Evolutionary conservation across 2,113 vertebrate genomes (phyloP), one percentile per base, ranked within the genome.

Genomic region (Columba livia): DNA sequence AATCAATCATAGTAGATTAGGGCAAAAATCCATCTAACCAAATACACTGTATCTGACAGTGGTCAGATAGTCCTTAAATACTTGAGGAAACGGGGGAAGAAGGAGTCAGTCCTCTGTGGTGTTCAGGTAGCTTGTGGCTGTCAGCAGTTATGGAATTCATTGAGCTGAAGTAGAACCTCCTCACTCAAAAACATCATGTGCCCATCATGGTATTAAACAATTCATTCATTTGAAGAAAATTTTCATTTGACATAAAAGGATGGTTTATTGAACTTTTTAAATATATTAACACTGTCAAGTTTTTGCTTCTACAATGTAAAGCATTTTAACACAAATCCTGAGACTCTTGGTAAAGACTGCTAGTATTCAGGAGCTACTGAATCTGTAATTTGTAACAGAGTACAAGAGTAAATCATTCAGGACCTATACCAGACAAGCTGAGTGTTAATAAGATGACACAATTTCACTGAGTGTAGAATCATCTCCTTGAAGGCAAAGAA

Each of bases 401-500:
- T 72, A 42, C 58, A 73, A 50, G 50, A 93, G 48, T 74, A 93
- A 93, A 90, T 90, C 65, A 81, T 93, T 80, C 79, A 94, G 53
- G 57, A 92, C 82, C 57, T 90, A 6, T 56, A 60, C 51, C 23
- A 94, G 82, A 88, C 79, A 92, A 83, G 80, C 79, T 73, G 81
- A 69, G 82, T 80, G 69, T 87, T 97, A 95, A 89, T 79, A 78
- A 90, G 82, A 71, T 84, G 85, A 96, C 69, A 96, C 85, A 72
- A 29, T 90, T 93, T 94, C 66, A 84, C 31, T 71, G 73, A 78
- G 44, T 84, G 47, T 85, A 91, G 87, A 88, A 85, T 83, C 65
- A 69, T 88, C 44, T 97, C 90, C 93, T 97, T 90, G 72, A 95
- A 96, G 93, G 91, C 89, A 95, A 93, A 90, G 18, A 88, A 96